Evolutionary conservation across 2,888 invertebrate species (phyloP).

Genomic region (Parapristionchus giblindavisi): DNA sequence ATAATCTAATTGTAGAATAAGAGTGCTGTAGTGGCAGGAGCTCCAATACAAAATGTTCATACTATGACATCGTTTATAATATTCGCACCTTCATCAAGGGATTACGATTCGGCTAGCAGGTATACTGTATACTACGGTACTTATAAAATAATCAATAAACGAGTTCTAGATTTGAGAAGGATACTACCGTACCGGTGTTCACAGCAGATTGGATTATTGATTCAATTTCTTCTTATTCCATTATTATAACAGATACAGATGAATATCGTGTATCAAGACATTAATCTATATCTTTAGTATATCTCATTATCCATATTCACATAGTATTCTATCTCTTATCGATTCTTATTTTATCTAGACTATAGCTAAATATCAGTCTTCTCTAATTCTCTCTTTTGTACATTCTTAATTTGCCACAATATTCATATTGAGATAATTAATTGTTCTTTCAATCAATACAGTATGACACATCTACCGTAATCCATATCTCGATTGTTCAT

Average conservation of each 20-base stretch:
- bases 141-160: no score
- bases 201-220: slow-evolving; percentile 33
- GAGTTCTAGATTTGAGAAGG: slow-evolving; percentile 25
- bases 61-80: slow-evolving; percentile 29
- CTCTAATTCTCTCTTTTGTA: not conserved
- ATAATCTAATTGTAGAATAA: not conserved
- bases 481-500: not conserved
- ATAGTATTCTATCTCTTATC: no score
- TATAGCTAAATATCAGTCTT: no score
- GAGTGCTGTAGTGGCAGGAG: slow-evolving; percentile 15
- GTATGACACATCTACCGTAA: not conserved
- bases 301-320: no score
- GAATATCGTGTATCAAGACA: slow-evolving; percentile 11
- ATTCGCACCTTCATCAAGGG: slow-evolving; percentile 15
- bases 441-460: not conserved
- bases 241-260: slow-evolving; percentile 31
- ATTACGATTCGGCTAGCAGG: slow-evolving; percentile 23
- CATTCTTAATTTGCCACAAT: not conserved
- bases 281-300: not conserved
- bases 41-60: slow-evolving; percentile 24
- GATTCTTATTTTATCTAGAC: no score
- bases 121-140: not conserved
- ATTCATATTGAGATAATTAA: not conserved
- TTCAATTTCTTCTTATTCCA: slow-evolving; percentile 9
- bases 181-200: slow-evolving; percentile 31